Evolutionary conservation across 2,797 vertebrate species (phyloP).

Genomic region (Propithecus perrieri): DNA sequence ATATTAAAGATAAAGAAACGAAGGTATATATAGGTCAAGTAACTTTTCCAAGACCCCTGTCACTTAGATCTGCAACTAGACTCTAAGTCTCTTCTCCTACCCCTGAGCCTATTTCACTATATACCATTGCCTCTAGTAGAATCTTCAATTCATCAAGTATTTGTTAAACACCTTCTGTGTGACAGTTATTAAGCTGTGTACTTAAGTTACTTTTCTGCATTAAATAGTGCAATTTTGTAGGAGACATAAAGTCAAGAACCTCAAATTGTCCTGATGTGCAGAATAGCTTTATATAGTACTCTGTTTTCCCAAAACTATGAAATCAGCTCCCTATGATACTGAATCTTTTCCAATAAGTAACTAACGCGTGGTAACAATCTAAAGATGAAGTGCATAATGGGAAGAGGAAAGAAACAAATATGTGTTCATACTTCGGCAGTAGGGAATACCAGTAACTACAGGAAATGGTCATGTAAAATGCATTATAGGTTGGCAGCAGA

Average conservation of each 20-base stretch:
- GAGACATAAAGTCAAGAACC: neutral
- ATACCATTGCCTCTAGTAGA: neutral
- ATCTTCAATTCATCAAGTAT: neutral
- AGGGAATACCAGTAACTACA: neutral
- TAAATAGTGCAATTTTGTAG: neutral
- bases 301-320: neutral
- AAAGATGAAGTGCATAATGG: neutral
- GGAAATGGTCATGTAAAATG: neutral
- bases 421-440: neutral
- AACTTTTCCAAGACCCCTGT: neutral
- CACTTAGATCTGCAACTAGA: neutral
- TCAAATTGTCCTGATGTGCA: neutral
- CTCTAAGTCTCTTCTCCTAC: neutral
- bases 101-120: neutral
- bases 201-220: neutral
- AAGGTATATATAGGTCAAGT: neutral
- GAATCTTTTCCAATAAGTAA: neutral
- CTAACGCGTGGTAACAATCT: neutral
- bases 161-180: neutral
- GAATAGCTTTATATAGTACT: neutral
- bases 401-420: neutral
- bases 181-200: neutral
- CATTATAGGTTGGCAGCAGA: neutral
- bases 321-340: neutral
- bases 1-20: neutral